phyloP scores from a whole-genome alignment of 2,888 invertebrate genomes.

The Megaustenia siamemsis region DNA sequence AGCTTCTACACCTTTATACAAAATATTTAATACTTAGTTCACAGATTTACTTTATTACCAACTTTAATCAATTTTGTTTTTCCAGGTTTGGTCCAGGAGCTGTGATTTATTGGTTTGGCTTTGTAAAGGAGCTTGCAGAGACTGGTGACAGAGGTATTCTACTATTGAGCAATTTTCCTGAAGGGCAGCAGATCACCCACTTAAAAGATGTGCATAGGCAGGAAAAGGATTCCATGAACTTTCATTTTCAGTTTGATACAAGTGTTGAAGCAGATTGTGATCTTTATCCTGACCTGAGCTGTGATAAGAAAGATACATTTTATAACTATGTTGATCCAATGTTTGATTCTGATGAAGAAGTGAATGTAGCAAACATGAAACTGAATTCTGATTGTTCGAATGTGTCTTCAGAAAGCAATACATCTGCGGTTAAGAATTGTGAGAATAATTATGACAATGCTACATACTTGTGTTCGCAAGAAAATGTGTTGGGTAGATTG shows the following conservation, averaged over 20 bases:
- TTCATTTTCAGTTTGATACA: not conserved
- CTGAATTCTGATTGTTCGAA: no score
- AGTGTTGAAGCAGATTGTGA: not conserved
- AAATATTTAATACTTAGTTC: no score
- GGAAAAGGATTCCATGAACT: not conserved
- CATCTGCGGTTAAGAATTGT: no score
- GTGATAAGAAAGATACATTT: slow-evolving; percentile 38
- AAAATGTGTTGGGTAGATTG: not conserved
- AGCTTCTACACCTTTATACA: no score
- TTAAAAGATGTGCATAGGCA: slow-evolving; percentile 63
- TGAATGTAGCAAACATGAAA: no score
- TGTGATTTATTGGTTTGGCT: slow-evolving; percentile 98
- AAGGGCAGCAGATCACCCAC: slow-evolving; percentile 61
- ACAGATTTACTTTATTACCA: no score
- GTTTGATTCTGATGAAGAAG: slow-evolving; percentile 51
- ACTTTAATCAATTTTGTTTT: no score
- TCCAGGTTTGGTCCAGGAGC: slow-evolving; percentile 93
- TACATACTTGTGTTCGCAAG: not conserved
- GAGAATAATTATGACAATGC: not conserved
- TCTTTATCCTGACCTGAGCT: not conserved
- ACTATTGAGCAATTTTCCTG: slow-evolving; percentile 75
- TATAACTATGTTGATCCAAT: slow-evolving; percentile 50
- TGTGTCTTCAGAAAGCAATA: not conserved
- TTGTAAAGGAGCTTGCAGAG: slow-evolving; percentile 80
- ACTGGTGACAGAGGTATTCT: slow-evolving; percentile 77